Evolutionary conservation across 64 coral and sea anemone species (phyloP).

Genomic region (Porites australiensis): DNA sequence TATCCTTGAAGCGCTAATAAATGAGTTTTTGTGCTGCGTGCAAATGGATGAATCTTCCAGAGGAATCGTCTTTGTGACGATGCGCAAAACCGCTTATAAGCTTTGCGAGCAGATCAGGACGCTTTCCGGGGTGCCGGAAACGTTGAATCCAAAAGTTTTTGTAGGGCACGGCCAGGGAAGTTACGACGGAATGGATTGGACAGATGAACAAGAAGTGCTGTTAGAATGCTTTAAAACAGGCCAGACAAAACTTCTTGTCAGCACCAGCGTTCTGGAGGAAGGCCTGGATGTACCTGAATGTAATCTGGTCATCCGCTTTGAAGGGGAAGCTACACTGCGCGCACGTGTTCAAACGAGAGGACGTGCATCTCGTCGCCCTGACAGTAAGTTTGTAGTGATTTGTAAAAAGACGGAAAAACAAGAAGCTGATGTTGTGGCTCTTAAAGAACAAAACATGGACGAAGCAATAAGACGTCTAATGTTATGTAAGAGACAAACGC

Average conservation of each 20-base stretch:
- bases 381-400: slow-evolving; percentile 90
- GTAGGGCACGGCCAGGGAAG: slow-evolving; percentile 91
- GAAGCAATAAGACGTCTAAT: slow-evolving; percentile 65
- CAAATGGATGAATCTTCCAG: slow-evolving; percentile 5
- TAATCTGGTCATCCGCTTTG: slow-evolving; percentile 94
- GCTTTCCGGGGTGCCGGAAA: slow-evolving; percentile 30
- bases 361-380: slow-evolving; percentile 72
- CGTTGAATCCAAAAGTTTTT: slow-evolving; percentile 75
- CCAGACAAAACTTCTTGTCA: slow-evolving; percentile 83
- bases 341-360: slow-evolving; percentile 86
- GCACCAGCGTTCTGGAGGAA: slow-evolving; percentile 93
- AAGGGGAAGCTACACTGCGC: slow-evolving; percentile 68
- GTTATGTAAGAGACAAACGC: not conserved
- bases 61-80: slow-evolving; percentile 92
- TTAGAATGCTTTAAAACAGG: slow-evolving; percentile 81
- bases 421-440: slow-evolving; percentile 40
- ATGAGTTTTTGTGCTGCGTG: slow-evolving; percentile 21
- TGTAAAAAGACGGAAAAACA: slow-evolving; percentile 62
- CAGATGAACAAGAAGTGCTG: slow-evolving; percentile 83
- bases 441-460: slow-evolving; percentile 84
- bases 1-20: slow-evolving; percentile 47
- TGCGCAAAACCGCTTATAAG: slow-evolving; percentile 88
- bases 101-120: slow-evolving; percentile 68
- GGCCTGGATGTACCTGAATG: slow-evolving; percentile 93
- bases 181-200: slow-evolving; percentile 94